Conservation (phyloP, 2,113 vertebrate species). For the Todiramphus chloris region DNA sequence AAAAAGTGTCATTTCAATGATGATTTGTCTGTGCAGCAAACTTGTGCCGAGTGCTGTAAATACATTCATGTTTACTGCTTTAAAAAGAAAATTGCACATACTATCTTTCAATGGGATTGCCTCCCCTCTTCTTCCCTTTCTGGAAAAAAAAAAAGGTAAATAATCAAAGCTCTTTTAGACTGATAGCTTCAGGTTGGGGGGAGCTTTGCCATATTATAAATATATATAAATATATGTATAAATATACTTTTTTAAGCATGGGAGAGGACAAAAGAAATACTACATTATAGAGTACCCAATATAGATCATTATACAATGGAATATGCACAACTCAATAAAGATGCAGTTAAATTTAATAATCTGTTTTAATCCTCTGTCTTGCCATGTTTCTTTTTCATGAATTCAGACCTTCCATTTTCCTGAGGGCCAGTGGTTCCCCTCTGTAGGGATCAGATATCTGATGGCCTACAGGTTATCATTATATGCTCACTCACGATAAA, state of each 20-base stretch:
- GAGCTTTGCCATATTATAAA: conserved; percentile 75
- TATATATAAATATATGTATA: conserved; percentile 77
- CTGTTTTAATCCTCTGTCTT: conserved; percentile 61
- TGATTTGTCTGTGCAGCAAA: conserved; percentile 66
- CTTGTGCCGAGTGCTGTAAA: conserved; percentile 75
- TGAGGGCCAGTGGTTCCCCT: neutral
- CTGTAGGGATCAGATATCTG: neutral
- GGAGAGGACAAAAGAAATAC: conserved; percentile 65
- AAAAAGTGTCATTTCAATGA: conserved; percentile 47
- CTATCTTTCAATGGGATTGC: conserved; percentile 72
- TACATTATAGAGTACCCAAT: conserved; percentile 65
- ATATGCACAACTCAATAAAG: conserved; percentile 78
- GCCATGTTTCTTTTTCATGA: conserved; percentile 26
- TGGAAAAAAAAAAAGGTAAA: neutral
- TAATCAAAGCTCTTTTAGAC: conserved; percentile 65
- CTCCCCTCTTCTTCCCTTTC: conserved; percentile 58
- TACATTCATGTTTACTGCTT: conserved; percentile 78
- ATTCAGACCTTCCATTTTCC: conserved; percentile 16
- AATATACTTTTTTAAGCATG: conserved; percentile 83
- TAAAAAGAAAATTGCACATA: conserved; percentile 78
- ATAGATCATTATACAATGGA: conserved; percentile 73
- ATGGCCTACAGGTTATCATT: neutral
- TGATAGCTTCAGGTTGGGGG: conserved; percentile 57
- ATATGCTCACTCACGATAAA: neutral
- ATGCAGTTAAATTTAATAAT: conserved; percentile 72